Percentiles rank a stretch among this genome's conserved stretches.
These are phyloP conservation scores for Ceryle rudis DNA, from an alignment of 2,797 vertebrate species.

Conservation along the genomic window DNA sequence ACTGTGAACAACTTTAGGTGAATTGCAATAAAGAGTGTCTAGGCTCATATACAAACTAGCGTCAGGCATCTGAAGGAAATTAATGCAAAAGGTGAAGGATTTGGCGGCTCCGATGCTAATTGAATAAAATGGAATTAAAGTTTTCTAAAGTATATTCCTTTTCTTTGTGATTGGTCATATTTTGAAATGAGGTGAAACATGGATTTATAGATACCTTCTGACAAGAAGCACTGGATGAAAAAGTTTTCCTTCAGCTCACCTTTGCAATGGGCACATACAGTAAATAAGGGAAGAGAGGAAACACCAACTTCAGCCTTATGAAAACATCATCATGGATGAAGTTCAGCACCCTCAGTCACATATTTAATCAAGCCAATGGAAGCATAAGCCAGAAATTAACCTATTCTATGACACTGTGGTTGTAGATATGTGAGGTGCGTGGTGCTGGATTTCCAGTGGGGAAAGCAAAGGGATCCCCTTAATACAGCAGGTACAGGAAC, in stretches of 20 bases:
- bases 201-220: neutral
- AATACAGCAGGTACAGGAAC: neutral
- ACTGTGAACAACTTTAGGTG: neutral
- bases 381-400: neutral
- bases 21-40: neutral
- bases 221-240: neutral
- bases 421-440: fast-evolving
- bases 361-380: neutral
- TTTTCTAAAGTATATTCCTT: neutral
- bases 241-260: neutral
- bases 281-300: neutral
- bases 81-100: neutral
- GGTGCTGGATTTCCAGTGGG: neutral
- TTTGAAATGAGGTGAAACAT: neutral
- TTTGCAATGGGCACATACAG: neutral
- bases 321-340: neutral
- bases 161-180: neutral
- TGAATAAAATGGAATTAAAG: neutral
- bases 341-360: neutral
- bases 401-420: neutral
- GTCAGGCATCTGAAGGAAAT: neutral
- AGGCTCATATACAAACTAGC: neutral
- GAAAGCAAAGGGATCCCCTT: neutral
- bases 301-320: neutral
- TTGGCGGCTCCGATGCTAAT: neutral